phyloP scores from a whole-genome alignment of 2,113 vertebrate genomes.

The Balaeniceps rex region DNA sequence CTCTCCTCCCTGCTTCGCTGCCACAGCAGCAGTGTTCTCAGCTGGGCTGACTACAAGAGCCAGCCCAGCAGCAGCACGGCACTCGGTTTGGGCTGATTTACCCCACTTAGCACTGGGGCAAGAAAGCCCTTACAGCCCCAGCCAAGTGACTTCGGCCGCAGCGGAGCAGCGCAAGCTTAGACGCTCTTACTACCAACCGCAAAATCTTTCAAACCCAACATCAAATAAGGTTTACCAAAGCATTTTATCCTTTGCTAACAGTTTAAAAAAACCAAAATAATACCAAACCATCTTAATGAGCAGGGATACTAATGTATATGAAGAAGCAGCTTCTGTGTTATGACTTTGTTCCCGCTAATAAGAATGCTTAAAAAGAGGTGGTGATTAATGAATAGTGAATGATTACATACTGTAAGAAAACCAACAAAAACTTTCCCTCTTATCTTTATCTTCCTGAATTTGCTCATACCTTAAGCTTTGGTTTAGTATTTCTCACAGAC shows the following conservation, averaged over 20 bases:
- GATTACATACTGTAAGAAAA: not conserved
- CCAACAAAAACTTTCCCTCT: not conserved
- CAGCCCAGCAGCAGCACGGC: not conserved
- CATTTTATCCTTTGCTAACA: not conserved
- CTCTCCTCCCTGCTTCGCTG: not conserved
- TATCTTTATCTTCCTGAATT: not conserved
- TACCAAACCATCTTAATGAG: not conserved
- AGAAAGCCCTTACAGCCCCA: not conserved
- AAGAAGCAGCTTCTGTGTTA: not conserved
- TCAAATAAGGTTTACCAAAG: not conserved
- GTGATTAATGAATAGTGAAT: not conserved
- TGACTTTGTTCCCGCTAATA: not conserved
- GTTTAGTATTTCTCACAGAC: not conserved
- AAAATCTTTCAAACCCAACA: not conserved
- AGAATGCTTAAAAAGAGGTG: not conserved
- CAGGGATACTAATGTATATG: not conserved
- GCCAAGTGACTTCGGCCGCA: not conserved
- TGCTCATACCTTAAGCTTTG: not conserved
- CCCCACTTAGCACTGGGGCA: not conserved
- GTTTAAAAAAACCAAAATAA: too few species aligned
- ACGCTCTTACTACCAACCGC: not conserved
- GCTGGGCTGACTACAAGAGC: rapidly evolving
- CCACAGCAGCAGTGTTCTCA: not conserved
- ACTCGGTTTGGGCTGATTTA: not conserved
- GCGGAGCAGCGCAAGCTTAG: not conserved